Conservation (phyloP, 2,888 invertebrate species). For the Agrotis clavis region DNA sequence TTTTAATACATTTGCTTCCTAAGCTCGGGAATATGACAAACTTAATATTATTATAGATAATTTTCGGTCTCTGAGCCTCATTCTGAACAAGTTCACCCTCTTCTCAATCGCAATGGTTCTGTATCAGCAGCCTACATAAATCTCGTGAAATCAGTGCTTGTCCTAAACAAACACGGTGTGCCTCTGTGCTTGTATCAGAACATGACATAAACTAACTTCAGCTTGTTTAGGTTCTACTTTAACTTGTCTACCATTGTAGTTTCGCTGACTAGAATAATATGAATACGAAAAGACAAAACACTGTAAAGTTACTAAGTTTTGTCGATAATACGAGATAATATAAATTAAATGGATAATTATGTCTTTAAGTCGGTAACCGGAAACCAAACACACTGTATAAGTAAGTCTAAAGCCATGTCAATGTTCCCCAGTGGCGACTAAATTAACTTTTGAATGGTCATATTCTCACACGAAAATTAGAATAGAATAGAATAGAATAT, state of each 20-base stretch:
- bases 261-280: constrained; percentile 27
- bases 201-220: constrained; percentile 24
- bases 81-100: background rate
- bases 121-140: constrained; percentile 14
- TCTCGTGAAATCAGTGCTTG: constrained; percentile 13
- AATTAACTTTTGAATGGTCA: too few species aligned
- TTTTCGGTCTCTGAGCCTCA: background rate
- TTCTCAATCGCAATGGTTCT: background rate
- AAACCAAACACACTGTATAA: too few species aligned
- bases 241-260: constrained; percentile 3
- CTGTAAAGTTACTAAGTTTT: too few species aligned
- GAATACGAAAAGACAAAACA: constrained; percentile 9
- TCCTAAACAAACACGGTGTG: constrained; percentile 50
- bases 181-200: constrained; percentile 19
- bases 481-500: too few species aligned
- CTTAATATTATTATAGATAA: background rate
- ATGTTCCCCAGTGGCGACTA: too few species aligned
- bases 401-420: too few species aligned
- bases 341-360: too few species aligned
- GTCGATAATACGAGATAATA: too few species aligned
- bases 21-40: background rate
- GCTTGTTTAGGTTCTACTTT: constrained; percentile 51
- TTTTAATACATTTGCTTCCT: background rate
- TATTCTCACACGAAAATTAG: background rate
- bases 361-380: too few species aligned